Base-by-base conservation (phyloP, 2,888 invertebrate genomes). In the Heterodera filipjevi region DNA sequence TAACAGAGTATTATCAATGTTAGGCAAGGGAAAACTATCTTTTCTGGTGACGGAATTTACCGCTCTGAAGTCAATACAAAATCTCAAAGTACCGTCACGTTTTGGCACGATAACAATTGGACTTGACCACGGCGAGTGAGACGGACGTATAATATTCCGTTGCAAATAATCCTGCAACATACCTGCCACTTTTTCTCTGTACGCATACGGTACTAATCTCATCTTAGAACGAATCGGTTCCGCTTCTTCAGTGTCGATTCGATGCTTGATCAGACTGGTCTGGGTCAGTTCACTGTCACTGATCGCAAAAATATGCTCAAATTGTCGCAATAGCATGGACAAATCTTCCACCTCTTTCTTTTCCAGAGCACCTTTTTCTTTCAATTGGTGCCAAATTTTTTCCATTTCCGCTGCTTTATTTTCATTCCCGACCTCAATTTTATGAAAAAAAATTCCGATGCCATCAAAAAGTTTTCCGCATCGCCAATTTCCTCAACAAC, bases 41-140 rank as follows among this genome's bases (percentile, higher is more conserved):
- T 77, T 79, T 10, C 75, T 78, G 14, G 84, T 83, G 12, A 82
- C 80, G 3, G 22, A 35, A 77, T 87, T 87, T 5, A 88, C 53
- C 14, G 72, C 39, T 33, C 87, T 32, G 72, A 84, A 87, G 73
- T 87, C 86, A 19, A 86, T 80, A 68, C 87, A 87, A n/a, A 84
- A 83, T 72, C 83, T 81, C 59, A 72, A 81, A 12, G 76, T 76
- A n/a, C 84, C 86, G 77, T 86, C 83, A 77, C 88, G 89, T 82
- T 90, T 90, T 33, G 82, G 82, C 1, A 89, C 89, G 0, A 90
- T 71, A 5, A 90, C 88, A 6, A 90, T 83, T 0, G 89, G 90
- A 1, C 87, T 83, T 10, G 86, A 82, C 87, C 88, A 90, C 0
- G 89, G 89, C 32, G 85, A 86, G 3, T 77, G 80, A 3, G 87